Base-by-base conservation (phyloP, 2,888 invertebrate species). In the Archips xylosteana region DNA sequence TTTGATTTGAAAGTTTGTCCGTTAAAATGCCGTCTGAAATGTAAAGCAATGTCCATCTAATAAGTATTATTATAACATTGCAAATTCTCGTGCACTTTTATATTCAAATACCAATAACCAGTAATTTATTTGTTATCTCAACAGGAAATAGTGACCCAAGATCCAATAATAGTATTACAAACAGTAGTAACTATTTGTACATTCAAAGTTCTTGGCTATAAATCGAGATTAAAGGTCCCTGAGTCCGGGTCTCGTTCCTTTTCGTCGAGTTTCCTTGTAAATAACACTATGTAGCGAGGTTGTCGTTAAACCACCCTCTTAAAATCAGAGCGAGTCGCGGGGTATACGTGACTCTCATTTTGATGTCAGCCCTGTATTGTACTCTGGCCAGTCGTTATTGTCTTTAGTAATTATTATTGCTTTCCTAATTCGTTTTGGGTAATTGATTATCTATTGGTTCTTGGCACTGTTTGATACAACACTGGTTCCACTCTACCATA, bases 241-340 rank as follows among this genome's bases (percentile, higher is more conserved):
- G 72, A 76, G 77, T 76, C 75, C 76, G 73, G 76, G 77, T 42
- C 59, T 76, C 77, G 65, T 76, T 76, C 77, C 68, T 76, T 77
- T 79, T 78, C 78, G 79, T 79, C 79, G 82, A 82, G 81, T 82
- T 83, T 78, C 72, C 71, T 76, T 79, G 82, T 80, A 84, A 83
- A 83, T 83, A 78, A 78, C 77, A 76, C 74, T 75, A 71, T 78
- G 76, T 76, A 49, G 62, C 59, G 62, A 62, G 64, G 13, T 39
- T 42, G 71, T 73, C 75, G 74, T 74, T 75, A 71, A 83, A 82
- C 77, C 80, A 79, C 76, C 78, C 78, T 71, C 77, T 78, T 78
- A 72, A 78, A 74, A 74, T 69, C 69, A 64, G 57, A 42, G 63
- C 75, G 69, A 54, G 76, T 49, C 59, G 76, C 77, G 77, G 70